phyloP scores from a whole-genome alignment of 2,888 invertebrate genomes.

The Unio pictorum region DNA sequence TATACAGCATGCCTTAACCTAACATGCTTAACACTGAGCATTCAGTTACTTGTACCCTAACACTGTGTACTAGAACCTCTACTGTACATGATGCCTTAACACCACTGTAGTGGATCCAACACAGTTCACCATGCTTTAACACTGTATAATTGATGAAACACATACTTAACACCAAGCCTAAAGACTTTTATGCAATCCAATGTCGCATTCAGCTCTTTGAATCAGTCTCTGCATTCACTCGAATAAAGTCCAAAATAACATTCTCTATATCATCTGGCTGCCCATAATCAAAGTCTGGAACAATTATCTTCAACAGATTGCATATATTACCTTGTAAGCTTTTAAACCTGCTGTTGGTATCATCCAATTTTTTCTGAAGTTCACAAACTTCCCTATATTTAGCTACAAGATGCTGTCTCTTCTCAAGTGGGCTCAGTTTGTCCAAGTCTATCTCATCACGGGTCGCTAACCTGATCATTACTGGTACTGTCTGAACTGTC shows the following conservation, averaged over 20 bases:
- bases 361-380: slow-evolving; percentile 12
- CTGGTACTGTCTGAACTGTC: slow-evolving; percentile 24
- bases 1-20: no score
- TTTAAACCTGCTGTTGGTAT: slow-evolving; percentile 19
- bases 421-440: slow-evolving; percentile 24
- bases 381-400: slow-evolving; percentile 24
- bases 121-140: no score
- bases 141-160: background rate
- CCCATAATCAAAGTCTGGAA: slow-evolving; percentile 55
- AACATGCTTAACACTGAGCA: no score
- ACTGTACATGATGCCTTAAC: no score
- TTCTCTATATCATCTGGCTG: slow-evolving; percentile 52
- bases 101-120: no score
- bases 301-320: slow-evolving; percentile 49
- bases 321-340: slow-evolving; percentile 46
- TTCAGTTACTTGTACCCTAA: no score
- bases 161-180: background rate
- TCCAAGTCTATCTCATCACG: slow-evolving; percentile 20
- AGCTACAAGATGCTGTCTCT: slow-evolving; percentile 16
- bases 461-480: slow-evolving; percentile 23
- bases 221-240: slow-evolving; percentile 34
- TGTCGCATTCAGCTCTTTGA: background rate
- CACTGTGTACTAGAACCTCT: no score
- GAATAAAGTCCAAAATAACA: slow-evolving; percentile 51
- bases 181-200: background rate